Base-by-base conservation (phyloP, 2,888 invertebrate species). In the Eurytoma adleriae region DNA sequence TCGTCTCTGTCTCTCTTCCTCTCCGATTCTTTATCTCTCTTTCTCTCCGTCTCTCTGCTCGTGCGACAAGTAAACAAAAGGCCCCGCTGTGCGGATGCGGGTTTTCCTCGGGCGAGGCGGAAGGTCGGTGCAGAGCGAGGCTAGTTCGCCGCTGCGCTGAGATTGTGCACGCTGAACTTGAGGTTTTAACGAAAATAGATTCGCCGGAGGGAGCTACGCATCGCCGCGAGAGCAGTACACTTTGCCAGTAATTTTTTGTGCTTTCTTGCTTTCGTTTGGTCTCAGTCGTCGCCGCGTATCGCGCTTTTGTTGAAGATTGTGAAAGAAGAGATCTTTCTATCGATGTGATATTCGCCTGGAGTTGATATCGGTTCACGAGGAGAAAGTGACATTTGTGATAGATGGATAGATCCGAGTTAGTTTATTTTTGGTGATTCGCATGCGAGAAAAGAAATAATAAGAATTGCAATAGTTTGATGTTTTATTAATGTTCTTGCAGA, bases 51-150 rank as follows among this genome's bases (percentile, higher is more conserved):
- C 62, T 27, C 40, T 48, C 16, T 14, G 30, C 16, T 3, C 4
- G 61, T 40, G 40, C 5, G 18, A 50, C 50, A 40, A 24, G 56
- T 66, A 73, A 56, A 66, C 64, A 73, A 66, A 64, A 73, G 48
- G 30, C 62, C 62, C 24, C 62, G 50, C 24, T 24, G 67, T 20
- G 67, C 57, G n/a, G 27, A 20, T 14, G 50, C 10, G 62, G 13
- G 13, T 24, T 24, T 56, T 59, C n/a, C 52, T 16, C 24, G 27
- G 14, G n/a, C n/a, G 54, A 54, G n/a, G 40, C n/a, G 7, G n/a
- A 62, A 40, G 27, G n/a, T 64, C 18, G 64, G 7, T 40, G 54
- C 40, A 18, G 7, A 40, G 54, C 54, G 54, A 54, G 4, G 48
- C 30, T 40, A 7, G 30, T 62, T 18, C 7, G 18, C 20, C 18